Evolutionary conservation across 2,113 vertebrate genomes (phyloP).

Genomic region (Trachemys scripta): DNA sequence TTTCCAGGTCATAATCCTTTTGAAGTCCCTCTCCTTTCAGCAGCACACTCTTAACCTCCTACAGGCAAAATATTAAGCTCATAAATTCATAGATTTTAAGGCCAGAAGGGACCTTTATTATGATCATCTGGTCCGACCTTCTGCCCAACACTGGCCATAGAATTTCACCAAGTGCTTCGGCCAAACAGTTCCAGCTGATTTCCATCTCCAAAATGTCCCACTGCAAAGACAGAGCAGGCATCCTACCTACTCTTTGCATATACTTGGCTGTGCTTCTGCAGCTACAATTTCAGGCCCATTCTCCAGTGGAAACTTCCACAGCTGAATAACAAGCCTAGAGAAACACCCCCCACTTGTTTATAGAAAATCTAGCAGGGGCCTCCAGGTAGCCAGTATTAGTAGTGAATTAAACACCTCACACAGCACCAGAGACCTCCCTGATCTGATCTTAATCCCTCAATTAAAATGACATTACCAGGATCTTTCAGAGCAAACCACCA

Average conservation of each 20-base stretch:
- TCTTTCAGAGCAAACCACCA: not conserved
- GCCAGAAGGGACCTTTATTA: not conserved
- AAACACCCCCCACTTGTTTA: not conserved
- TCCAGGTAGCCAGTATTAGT: not conserved
- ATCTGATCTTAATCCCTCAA: not conserved
- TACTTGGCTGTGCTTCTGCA: not conserved
- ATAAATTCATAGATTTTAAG: not conserved
- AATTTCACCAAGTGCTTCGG: not conserved
- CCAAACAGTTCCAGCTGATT: not conserved
- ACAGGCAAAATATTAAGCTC: not conserved
- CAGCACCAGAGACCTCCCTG: not conserved
- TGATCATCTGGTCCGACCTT: not conserved
- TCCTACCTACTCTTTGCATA: not conserved
- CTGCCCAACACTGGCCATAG: not conserved
- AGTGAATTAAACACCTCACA: not conserved
- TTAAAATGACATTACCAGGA: not conserved
- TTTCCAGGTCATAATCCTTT: not conserved
- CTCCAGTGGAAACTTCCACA: not conserved
- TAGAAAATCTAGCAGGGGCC: not conserved
- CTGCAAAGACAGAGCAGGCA: not conserved
- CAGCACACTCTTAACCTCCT: not conserved
- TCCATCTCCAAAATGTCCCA: not conserved
- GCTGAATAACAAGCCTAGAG: not conserved
- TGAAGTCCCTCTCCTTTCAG: not conserved
- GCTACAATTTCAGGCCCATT: not conserved